phyloP scores from a whole-genome alignment of 2,888 invertebrate genomes.

The Eupithecia abbreviata region DNA sequence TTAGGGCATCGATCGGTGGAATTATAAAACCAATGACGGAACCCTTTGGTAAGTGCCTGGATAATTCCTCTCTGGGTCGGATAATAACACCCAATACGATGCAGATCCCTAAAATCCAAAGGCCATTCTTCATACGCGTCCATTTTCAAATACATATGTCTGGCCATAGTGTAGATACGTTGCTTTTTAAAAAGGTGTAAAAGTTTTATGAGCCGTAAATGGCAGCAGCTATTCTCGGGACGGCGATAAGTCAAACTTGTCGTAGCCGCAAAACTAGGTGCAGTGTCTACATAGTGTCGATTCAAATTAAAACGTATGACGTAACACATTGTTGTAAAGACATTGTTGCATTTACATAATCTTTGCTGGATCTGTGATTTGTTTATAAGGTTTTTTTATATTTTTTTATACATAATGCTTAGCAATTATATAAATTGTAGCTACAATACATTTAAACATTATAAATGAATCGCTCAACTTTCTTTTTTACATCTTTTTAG shows the following conservation, averaged over 20 bases:
- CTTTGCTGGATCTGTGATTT: too few species aligned
- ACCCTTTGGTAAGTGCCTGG: not conserved
- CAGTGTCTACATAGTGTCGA: not conserved
- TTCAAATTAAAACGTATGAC: not conserved
- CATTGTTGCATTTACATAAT: not conserved
- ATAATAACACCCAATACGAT: conserved; percentile 38
- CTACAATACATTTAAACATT: too few species aligned
- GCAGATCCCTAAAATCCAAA: conserved; percentile 50
- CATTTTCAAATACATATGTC: conserved; percentile 72
- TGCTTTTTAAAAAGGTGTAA: conserved; percentile 64
- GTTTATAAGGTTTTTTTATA: too few species aligned
- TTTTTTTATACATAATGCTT: too few species aligned
- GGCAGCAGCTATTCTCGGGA: not conserved
- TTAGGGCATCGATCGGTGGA: not conserved
- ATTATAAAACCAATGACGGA: not conserved
- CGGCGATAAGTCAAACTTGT: not conserved
- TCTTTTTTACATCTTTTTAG: too few species aligned
- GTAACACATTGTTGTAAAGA: not conserved
- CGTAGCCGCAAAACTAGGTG: not conserved
- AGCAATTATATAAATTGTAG: too few species aligned
- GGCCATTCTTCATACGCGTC: conserved; percentile 49
- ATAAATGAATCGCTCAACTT: too few species aligned
- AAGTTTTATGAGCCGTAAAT: conserved; percentile 64
- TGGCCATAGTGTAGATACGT: conserved; percentile 40
- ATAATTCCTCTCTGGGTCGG: not conserved